These are phyloP conservation scores for Heliothis peltigera DNA, from an alignment of 2,888 invertebrate genomes.

Conservation along the genomic window DNA sequence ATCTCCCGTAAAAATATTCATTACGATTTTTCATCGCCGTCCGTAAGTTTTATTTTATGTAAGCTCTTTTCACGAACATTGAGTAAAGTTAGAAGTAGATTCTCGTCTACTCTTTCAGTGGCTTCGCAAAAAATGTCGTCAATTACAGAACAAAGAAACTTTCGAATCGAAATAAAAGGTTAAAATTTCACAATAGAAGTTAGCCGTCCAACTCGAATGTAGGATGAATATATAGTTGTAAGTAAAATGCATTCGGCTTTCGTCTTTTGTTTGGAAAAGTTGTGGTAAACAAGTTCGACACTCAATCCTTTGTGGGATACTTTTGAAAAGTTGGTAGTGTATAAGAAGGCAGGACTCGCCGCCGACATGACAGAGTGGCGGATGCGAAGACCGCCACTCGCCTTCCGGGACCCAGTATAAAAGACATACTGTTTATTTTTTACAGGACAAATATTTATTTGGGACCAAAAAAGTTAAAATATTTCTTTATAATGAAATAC, in stretches of 20 bases:
- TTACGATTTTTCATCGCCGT: constrained; percentile 35
- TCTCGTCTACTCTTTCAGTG: background rate
- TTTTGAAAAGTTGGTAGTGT: constrained; percentile 78
- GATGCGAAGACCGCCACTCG: constrained; percentile 58
- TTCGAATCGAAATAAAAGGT: constrained; percentile 39
- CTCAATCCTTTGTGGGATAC: constrained; percentile 86
- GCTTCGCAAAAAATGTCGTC: constrained; percentile 13
- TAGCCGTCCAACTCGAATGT: constrained; percentile 48
- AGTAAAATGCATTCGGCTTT: constrained; percentile 77
- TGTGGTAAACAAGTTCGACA: constrained; percentile 85
- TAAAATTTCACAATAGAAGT: constrained; percentile 45
- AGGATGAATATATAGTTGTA: constrained; percentile 59
- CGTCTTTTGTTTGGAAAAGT: constrained; percentile 82
- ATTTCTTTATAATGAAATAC: constrained; percentile 38
- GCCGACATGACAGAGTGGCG: constrained; percentile 71
- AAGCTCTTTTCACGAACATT: constrained; percentile 1
- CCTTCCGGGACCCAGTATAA: constrained; percentile 62
- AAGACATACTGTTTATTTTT: constrained; percentile 76
- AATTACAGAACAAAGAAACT: constrained; percentile 31
- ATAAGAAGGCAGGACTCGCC: constrained; percentile 70
- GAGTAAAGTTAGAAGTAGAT: constrained; percentile 5
- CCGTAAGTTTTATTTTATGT: constrained; percentile 12
- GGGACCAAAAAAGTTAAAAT: constrained; percentile 34
- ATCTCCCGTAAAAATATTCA: constrained; percentile 39
- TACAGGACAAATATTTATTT: constrained; percentile 49